Base-by-base conservation (phyloP, 2,888 invertebrate genomes). In the Drepanosiphum platanoidis region DNA sequence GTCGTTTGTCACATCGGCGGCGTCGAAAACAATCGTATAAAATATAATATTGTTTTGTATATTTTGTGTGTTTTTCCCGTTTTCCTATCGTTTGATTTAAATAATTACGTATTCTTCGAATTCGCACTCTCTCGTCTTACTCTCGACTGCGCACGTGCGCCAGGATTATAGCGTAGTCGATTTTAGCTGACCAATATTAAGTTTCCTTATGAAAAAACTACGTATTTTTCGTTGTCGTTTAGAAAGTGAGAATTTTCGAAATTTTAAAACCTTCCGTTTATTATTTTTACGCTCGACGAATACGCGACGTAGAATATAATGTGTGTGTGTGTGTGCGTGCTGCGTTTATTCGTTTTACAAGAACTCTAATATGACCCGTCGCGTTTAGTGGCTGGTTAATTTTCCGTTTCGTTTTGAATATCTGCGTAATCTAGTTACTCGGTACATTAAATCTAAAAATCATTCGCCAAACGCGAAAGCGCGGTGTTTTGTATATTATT, bases 391-490 rank as follows among this genome's bases (percentile, higher is more conserved):
- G n/a, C 61, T 61, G 30, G 18, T 46, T 46, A 72, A 72, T 46
- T 75, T 34, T 75, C 34, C 3, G 8, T 75, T 36, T 58, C 13
- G n/a, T 52, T 52, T 32, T 34, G 11, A 34, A 32, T 34, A 34
- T 52, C 34, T 75, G 34, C 15, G 11, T 58, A 61, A 77, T 61
- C 27, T 3, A 58, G 34, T 75, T 58, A n/a, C 64, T 64, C 11
- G 64, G 64, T 64, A 27, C 64, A 30, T 72, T 46, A 72, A 46
- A 39, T 30, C 13, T n/a, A 46, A 58, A 52, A 75, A 72, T 72
- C 9, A 32, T 9, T 11, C 34, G 15, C 58, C n/a, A 13, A 58
- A 58, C 5, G 34, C 34, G 15, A 58, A 58, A 58, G 36, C n/a
- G 2, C 9, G 3, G 13, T 30, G n/a, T 18, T 58, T 22, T 7